Evolutionary conservation across 1,140 invertebrate genomes (phyloP).

Genomic region (Tribolium madens): DNA sequence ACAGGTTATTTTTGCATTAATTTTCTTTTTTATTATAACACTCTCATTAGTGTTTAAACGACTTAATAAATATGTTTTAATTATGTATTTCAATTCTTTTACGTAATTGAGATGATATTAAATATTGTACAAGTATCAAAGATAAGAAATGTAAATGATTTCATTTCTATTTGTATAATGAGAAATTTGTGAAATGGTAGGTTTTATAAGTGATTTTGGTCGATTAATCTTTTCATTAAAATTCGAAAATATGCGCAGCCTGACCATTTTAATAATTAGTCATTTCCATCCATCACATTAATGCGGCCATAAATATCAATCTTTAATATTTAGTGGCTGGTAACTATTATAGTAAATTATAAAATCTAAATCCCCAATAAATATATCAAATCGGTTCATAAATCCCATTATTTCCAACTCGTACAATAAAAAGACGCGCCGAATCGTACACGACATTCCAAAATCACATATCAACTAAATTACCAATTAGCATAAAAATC

Average conservation of each 20-base stretch:
- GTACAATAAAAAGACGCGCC: constrained; percentile 56
- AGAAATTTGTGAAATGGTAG: neutral
- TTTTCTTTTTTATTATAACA: constrained; percentile 38
- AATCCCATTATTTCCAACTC: constrained; percentile 56
- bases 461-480: constrained; percentile 63
- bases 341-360: constrained; percentile 59
- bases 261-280: constrained; percentile 45
- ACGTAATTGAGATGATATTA: constrained; percentile 15
- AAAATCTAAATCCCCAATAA: constrained; percentile 58
- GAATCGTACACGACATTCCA: constrained; percentile 56
- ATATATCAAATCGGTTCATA: constrained; percentile 60
- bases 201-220: constrained; percentile 13
- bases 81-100: neutral
- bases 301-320: constrained; percentile 57
- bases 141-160: neutral
- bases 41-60: constrained; percentile 17
- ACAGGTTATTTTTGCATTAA: constrained; percentile 33
- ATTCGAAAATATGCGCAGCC: constrained; percentile 6
- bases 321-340: constrained; percentile 55
- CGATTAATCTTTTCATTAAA: constrained; percentile 19
- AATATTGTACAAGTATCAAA: neutral
- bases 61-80: constrained; percentile 33
- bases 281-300: constrained; percentile 50
- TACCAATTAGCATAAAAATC: constrained; percentile 60
- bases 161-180: neutral